Evolutionary conservation across 2,797 vertebrate genomes (phyloP), one percentile per base, ranked within the genome.

Genomic region (Alauda arvensis): DNA sequence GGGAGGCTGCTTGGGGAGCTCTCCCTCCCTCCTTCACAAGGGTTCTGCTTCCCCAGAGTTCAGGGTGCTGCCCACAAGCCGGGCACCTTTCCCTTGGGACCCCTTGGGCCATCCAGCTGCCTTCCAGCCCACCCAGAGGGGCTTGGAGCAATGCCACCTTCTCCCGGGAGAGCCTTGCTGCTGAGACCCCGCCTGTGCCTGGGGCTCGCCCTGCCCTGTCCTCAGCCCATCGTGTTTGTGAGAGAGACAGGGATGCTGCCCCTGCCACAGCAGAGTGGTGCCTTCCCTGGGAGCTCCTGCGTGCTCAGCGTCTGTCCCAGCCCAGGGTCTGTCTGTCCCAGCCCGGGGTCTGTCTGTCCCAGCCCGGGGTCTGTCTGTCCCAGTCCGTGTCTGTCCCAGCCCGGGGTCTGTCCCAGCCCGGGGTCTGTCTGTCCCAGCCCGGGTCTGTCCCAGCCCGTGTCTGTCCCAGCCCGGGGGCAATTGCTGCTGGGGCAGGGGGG

Each of bases 181-280:
- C 59, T 23, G 65, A 19, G 63, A 6, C 37, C 14, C 24, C 37
- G 4, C 13, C 70, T 18, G 23, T 0, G 1, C 0, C 0, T 3
- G 15, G 46, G 69, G 29, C 45, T 71, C 45, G 3, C 25, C 39
- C 43, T 53, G 37, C 37, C 37, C 37, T 37, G 37, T 11, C 37
- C 37, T 37, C 12, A 11, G 66, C 57, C 60, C 55, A 11, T n/a
- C 33, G 43, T 15, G 12, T 15, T n/a, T 12, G 45, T 18, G 51
- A 28, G 65, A 40, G 45, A 20, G 45, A 24, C 46, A 9, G 1
- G 53, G 46, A 8, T 12, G 52, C 29, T 60, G 79, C n/a, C 10
- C 24, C 60, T 61, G 70, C 56, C 5, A 1, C 56, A 9, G 33
- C 21, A 0, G 4, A 2, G 12, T 1, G 1, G 1, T 33, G 62